Conservation (phyloP, 2,888 invertebrate species). For the Eledone cirrhosa region DNA sequence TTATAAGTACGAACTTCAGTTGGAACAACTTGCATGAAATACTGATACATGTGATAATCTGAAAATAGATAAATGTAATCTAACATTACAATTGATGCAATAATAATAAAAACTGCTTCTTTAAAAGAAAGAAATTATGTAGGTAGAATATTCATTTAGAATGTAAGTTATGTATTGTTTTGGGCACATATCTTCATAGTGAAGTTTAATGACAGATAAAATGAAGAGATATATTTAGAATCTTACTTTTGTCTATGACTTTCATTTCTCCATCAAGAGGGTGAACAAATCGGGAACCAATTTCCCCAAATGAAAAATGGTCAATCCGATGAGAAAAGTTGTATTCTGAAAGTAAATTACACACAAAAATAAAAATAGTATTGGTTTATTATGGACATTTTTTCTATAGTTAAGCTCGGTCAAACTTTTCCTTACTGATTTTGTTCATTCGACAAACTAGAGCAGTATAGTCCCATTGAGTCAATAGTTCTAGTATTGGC, state of each 20-base stretch:
- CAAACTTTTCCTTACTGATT: too few species aligned
- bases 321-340: conserved; percentile 97
- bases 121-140: too few species aligned
- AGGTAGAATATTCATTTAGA: too few species aligned
- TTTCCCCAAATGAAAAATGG: conserved; percentile 91
- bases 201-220: too few species aligned
- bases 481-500: too few species aligned
- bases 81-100: neutral
- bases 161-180: too few species aligned
- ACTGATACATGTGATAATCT: conserved; percentile 86
- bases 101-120: too few species aligned
- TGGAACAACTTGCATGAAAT: conserved; percentile 95
- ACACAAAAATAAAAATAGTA: neutral
- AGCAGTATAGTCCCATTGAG: too few species aligned
- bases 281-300: conserved; percentile 87
- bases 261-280: conserved; percentile 96
- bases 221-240: neutral
- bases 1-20: conserved; percentile 78
- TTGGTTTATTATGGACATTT: too few species aligned
- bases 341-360: conserved; percentile 71
- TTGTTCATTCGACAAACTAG: too few species aligned
- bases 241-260: conserved; percentile 75
- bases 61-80: conserved; percentile 48
- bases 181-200: too few species aligned
- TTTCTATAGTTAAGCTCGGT: too few species aligned